Conservation (phyloP, 2,888 invertebrate genomes). For the Xestoiulus laeticollis region DNA sequence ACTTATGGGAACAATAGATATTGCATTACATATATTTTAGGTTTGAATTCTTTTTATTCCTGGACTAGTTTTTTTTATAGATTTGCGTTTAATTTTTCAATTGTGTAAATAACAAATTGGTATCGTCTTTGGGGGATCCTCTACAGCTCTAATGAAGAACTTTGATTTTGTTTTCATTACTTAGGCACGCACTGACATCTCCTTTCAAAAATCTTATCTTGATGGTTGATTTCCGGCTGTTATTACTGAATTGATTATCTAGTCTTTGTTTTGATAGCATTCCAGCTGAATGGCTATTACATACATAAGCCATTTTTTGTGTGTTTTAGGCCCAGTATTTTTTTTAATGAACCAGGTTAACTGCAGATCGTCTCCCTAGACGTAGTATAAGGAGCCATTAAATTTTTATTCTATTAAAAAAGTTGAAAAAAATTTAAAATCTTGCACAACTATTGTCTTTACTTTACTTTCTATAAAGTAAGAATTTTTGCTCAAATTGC, state of each 20-base stretch:
- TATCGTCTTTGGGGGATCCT: slow-evolving; percentile 14
- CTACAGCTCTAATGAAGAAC: neutral
- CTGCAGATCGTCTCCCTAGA: neutral
- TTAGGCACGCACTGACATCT: neutral
- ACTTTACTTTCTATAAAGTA: no score
- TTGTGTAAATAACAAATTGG: slow-evolving; percentile 2
- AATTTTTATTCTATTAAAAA: no score
- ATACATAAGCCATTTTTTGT: neutral
- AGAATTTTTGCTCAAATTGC: no score
- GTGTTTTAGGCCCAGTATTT: neutral
- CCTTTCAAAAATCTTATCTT: neutral
- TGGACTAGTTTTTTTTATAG: neutral
- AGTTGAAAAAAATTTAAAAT: no score
- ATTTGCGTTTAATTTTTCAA: neutral
- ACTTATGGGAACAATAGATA: neutral
- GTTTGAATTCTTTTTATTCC: neutral
- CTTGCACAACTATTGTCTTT: no score
- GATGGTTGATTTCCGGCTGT: slow-evolving; percentile 8
- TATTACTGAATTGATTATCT: neutral
- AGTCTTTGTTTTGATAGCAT: neutral
- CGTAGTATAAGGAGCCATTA: neutral
- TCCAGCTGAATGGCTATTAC: neutral
- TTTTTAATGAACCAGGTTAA: neutral
- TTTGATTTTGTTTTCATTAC: slow-evolving; percentile 11
- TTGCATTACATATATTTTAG: neutral